Conservation (phyloP, 1,140 invertebrate genomes). For the Armadillidium nasatum region DNA sequence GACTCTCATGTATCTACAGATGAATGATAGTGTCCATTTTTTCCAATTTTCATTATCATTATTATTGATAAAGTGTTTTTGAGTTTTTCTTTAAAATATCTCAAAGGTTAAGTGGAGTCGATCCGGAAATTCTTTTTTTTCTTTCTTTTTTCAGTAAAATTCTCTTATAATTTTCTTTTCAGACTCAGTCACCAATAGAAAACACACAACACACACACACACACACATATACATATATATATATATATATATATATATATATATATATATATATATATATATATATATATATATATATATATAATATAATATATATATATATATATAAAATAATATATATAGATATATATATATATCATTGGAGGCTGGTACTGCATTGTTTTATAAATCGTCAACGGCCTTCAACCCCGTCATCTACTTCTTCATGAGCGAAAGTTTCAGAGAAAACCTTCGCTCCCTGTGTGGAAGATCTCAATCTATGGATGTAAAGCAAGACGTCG, state of each 20-base stretch:
- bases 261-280: constrained; percentile 20
- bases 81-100: too few relatives aligned
- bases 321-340: neutral
- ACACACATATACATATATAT: neutral
- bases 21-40: too few relatives aligned
- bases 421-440: constrained; percentile 44
- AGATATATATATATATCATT: constrained; percentile 11
- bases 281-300: constrained; percentile 4
- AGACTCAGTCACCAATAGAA: too few relatives aligned
- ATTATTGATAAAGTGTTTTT: too few relatives aligned
- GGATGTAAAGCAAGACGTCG: neutral
- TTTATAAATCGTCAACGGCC: constrained; percentile 44
- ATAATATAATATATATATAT: constrained; percentile 4
- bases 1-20: too few relatives aligned
- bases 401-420: constrained; percentile 45
- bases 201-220: too few relatives aligned
- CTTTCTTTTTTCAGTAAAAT: too few relatives aligned
- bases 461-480: neutral
- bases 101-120: too few relatives aligned
- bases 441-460: constrained; percentile 36
- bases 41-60: too few relatives aligned
- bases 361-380: constrained; percentile 27
- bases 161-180: too few relatives aligned
- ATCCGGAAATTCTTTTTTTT: too few relatives aligned
- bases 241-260: constrained; percentile 16